These are phyloP conservation scores for Pachypanchax playfairii DNA, from an alignment of 2,113 vertebrate genomes.

Conservation along the genomic window DNA sequence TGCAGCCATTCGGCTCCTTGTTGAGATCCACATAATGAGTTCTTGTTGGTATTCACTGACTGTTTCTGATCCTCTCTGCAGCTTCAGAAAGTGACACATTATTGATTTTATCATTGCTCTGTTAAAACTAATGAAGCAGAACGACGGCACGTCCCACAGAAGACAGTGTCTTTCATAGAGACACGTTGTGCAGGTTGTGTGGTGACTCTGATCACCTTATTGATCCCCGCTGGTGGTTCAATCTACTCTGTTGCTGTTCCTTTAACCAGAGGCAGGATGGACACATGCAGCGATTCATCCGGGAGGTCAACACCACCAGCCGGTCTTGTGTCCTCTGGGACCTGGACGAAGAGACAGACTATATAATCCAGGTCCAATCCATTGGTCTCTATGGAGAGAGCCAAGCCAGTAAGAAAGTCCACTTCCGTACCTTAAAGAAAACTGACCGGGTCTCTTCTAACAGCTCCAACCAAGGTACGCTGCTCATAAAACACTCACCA, in stretches of 20 bases:
- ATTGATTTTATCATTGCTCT: constrained; percentile 3
- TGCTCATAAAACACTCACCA: background rate
- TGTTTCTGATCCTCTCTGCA: constrained; percentile 6
- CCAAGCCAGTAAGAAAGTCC: constrained; percentile 90
- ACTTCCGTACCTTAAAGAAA: constrained; percentile 94
- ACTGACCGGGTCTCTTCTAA: constrained; percentile 91
- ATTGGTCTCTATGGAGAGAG: constrained; percentile 94
- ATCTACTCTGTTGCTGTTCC: background rate
- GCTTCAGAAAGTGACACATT: background rate
- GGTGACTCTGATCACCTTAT: background rate
- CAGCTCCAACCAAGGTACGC: constrained; percentile 93
- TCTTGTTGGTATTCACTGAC: constrained; percentile 26
- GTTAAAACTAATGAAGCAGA: constrained; percentile 1
- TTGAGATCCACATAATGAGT: constrained; percentile 30
- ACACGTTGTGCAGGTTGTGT: background rate
- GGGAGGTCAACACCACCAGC: constrained; percentile 97
- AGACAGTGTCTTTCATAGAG: background rate
- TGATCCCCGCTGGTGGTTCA: constrained; percentile 3
- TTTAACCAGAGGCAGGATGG: constrained; percentile 88
- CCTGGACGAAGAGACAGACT: constrained; percentile 93
- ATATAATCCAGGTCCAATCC: constrained; percentile 95
- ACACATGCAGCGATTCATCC: constrained; percentile 93
- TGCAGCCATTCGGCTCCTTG: constrained; percentile 26
- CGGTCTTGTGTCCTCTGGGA: constrained; percentile 96
- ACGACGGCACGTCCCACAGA: background rate